phyloP scores from a whole-genome alignment of 2,797 vertebrate species.

The Dryobates pubescens region DNA sequence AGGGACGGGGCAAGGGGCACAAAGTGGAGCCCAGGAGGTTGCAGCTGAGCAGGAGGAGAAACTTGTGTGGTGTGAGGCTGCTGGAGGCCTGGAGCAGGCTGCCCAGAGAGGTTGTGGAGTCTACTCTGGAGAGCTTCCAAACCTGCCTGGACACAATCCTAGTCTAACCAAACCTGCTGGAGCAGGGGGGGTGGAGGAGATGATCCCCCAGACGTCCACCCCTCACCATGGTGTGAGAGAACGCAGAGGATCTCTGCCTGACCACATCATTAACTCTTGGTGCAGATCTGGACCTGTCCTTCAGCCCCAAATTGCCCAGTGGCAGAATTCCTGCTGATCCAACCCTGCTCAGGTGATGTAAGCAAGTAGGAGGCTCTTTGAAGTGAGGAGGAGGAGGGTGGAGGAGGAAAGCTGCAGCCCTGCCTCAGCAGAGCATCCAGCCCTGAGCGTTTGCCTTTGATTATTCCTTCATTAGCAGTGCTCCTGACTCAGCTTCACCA shows the following conservation, averaged over 20 bases:
- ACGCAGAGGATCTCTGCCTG: not conserved
- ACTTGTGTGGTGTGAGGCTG: too few relatives aligned
- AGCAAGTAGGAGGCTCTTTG: not conserved
- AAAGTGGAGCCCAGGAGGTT: too few relatives aligned
- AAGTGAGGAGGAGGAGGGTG: not conserved
- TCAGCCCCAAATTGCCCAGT: not conserved
- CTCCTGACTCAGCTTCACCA: slow-evolving; percentile 52
- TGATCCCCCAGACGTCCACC: too few relatives aligned
- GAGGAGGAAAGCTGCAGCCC: not conserved
- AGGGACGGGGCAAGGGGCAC: too few relatives aligned
- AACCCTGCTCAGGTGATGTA: not conserved
- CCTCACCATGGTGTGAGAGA: not conserved
- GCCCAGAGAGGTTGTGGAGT: too few relatives aligned
- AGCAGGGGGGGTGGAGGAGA: too few relatives aligned
- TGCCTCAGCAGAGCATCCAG: not conserved
- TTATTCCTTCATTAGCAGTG: not conserved
- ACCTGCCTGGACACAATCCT: too few relatives aligned
- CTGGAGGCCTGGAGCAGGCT: too few relatives aligned
- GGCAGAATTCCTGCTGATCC: not conserved
- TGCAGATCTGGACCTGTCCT: accelerated
- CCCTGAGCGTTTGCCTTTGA: not conserved
- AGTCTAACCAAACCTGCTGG: too few relatives aligned
- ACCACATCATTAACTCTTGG: not conserved
- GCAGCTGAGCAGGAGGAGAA: too few relatives aligned
- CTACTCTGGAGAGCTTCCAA: too few relatives aligned